A percentile compares a stretch with the other conserved stretches of the same genome.
phyloP scores from a whole-genome alignment of 1,140 invertebrate species.

The Lycorma delicatula region DNA sequence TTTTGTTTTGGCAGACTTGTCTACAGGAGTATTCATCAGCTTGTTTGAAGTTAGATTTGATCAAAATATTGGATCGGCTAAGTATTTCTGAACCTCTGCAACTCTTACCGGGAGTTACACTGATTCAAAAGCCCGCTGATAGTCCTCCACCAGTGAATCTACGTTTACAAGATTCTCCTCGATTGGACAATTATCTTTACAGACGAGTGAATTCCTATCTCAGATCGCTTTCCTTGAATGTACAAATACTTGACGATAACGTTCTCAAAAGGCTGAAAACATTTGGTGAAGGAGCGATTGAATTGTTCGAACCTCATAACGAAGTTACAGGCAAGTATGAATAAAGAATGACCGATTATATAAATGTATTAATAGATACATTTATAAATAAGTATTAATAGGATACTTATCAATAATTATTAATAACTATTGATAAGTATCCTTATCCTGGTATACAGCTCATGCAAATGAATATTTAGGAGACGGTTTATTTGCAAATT shows the following conservation, averaged over 20 bases:
- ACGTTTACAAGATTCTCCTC: background rate
- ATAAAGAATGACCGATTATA: too few species aligned
- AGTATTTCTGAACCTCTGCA: slow-evolving; percentile 50
- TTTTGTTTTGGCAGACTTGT: too few species aligned
- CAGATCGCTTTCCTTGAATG: slow-evolving; percentile 59
- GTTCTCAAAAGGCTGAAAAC: background rate
- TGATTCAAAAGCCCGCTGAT: slow-evolving; percentile 12
- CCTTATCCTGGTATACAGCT: too few species aligned
- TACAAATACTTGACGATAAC: slow-evolving; percentile 44
- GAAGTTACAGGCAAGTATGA: too few species aligned
- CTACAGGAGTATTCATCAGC: slow-evolving; percentile 50
- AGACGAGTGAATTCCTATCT: slow-evolving; percentile 51
- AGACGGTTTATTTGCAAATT: too few species aligned
- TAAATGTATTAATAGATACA: too few species aligned
- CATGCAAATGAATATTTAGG: too few species aligned
- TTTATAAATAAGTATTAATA: too few species aligned
- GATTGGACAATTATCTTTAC: slow-evolving; percentile 20
- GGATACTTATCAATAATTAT: too few species aligned
- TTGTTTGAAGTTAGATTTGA: slow-evolving; percentile 69
- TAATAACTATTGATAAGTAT: too few species aligned
- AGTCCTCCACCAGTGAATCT: background rate
- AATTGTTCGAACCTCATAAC: background rate
- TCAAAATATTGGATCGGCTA: slow-evolving; percentile 61
- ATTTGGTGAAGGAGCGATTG: background rate
- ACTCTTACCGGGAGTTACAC: slow-evolving; percentile 41